A percentile compares a stretch with the other conserved stretches of the same genome.
Evolutionary conservation across 2,113 vertebrate species (phyloP).

Genomic region (Burhinus oedicnemus): DNA sequence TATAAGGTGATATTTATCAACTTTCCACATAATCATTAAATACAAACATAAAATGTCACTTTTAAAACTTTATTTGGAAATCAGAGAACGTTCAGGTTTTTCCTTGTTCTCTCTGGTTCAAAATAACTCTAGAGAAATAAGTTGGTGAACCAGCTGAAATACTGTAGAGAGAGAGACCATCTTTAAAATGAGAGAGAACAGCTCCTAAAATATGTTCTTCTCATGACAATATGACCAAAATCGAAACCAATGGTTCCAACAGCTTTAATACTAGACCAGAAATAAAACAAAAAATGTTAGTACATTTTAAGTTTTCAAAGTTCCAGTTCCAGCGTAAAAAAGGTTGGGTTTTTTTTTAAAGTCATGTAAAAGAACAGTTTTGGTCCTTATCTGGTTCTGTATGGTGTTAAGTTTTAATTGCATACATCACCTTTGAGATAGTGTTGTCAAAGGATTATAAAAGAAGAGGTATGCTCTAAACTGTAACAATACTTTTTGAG

Average conservation of each 20-base stretch:
- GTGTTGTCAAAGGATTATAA: not conserved
- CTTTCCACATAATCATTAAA: not conserved
- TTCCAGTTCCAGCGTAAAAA: not conserved
- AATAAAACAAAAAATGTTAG: not conserved
- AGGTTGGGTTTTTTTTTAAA: not conserved
- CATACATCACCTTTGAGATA: not conserved
- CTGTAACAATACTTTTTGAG: not conserved
- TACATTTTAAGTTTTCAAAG: not conserved
- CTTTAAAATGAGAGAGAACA: not conserved
- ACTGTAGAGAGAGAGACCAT: not conserved
- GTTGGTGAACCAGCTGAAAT: not conserved
- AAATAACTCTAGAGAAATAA: not conserved
- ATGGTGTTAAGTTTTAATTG: not conserved
- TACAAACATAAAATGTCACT: not conserved
- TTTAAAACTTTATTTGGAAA: not conserved
- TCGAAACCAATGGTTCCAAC: not conserved
- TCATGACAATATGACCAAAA: not conserved
- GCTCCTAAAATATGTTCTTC: not conserved
- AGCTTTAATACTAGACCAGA: not conserved
- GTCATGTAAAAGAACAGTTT: not conserved
- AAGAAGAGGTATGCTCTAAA: not conserved
- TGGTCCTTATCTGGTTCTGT: not conserved
- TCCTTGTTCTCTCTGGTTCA: not conserved
- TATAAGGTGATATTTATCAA: not conserved
- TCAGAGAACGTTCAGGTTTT: not conserved